Base-by-base conservation (phyloP, 1,140 invertebrate species). In the Catajapyx aquilonaris region DNA sequence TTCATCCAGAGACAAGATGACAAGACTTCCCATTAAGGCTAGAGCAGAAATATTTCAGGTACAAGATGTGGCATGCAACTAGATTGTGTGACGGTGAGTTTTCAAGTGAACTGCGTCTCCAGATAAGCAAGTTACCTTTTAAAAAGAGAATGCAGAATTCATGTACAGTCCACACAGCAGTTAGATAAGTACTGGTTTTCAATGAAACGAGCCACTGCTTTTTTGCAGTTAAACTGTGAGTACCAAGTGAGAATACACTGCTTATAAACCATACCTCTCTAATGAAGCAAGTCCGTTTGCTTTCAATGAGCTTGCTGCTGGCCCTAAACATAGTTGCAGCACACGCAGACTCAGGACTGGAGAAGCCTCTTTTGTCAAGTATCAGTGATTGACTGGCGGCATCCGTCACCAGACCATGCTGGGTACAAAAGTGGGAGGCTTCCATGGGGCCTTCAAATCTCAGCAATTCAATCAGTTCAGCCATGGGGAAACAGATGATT, bases 261-360 rank as follows among this genome's bases (percentile, higher is more conserved):
- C n/a, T n/a, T n/a, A 31, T 15, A 20, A 35, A 17, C 41, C 42
- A 38, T 43, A 57, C 55, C 48, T 61, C 53, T 34, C 61, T 57
- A 35, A 64, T 50, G 10, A 52, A 43, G 7, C 41, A 34, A 2
- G 4, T 47, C 19, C 52, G 35, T 43, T 68, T 68, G 5, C 42
- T 51, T 28, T 64, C 62, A 33, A 69, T 56, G 7, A 67, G 41
- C n/a, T 40, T 42, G 4, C 40, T 20, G 35, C 59, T n/a, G n/a
- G n/a, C n/a, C n/a, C n/a, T n/a, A n/a, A n/a, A 52, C 41, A 61
- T 44, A 11, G 44, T 39, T 20, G 53, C 43, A 1, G 48, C 38
- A 20, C 56, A 49, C 2, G 46, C 37, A 16, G 42, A 44, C 38
- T 62, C 55, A 20, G 62, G 60, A 31, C 50, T 44, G 9, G 50